A percentile compares a stretch with the other conserved stretches of the same genome.
These are phyloP conservation scores for Schizopygopsis malacanthus DNA, from an alignment of 2,797 vertebrate genomes.

Conservation along the genomic window DNA sequence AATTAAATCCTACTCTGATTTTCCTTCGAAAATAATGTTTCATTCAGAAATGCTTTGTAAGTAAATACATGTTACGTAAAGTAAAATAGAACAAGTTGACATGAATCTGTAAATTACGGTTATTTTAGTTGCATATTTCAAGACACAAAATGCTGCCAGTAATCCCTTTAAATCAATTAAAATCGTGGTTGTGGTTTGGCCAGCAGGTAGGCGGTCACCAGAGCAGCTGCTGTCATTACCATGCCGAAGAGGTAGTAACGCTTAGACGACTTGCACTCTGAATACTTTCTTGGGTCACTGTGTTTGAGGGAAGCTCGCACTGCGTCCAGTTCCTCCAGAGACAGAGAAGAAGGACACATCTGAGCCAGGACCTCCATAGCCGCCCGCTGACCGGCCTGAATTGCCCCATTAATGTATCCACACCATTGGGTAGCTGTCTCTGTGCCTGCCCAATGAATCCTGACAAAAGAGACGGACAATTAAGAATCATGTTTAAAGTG, in stretches of 20 bases:
- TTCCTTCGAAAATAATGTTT: not conserved
- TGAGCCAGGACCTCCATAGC: constrained; percentile 76
- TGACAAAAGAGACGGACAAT: constrained; percentile 51
- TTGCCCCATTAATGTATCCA: constrained; percentile 78
- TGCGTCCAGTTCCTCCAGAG: constrained; percentile 65
- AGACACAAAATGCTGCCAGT: constrained; percentile 32
- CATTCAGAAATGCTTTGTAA: not conserved
- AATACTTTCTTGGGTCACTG: not conserved
- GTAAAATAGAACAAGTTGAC: not conserved
- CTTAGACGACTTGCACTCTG: constrained; percentile 5
- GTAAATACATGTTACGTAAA: not conserved
- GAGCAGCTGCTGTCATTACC: constrained; percentile 50
- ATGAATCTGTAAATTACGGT: not conserved
- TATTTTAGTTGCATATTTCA: not conserved
- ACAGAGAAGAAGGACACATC: constrained; percentile 67
- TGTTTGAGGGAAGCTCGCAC: constrained; percentile 25
- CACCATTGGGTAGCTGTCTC: constrained; percentile 81
- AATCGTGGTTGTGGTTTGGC: constrained; percentile 32
- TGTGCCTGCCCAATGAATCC: constrained; percentile 80
- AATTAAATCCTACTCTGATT: not conserved
- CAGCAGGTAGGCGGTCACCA: constrained; percentile 64
- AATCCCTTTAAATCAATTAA: constrained; percentile 45
- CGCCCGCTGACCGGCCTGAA: constrained; percentile 76
- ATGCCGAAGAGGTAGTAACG: constrained; percentile 39
- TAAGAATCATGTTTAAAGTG: not conserved